phyloP scores from a whole-genome alignment of 2,888 invertebrate species.

The Hemaris fuciformis region DNA sequence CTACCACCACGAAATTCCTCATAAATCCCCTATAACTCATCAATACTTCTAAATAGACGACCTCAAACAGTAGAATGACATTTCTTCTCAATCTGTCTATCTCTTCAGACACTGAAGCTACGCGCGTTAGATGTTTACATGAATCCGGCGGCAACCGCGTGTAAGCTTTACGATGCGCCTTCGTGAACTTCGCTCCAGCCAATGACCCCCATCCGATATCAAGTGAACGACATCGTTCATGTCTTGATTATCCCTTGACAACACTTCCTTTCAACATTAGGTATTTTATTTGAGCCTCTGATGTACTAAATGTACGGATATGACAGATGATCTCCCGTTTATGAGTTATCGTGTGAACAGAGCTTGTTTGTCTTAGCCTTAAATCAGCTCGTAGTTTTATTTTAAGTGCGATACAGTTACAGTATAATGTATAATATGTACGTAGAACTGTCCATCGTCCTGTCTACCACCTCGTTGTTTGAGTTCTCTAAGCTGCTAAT shows the following conservation, averaged over 20 bases:
- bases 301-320: conserved; percentile 10
- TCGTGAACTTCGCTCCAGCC: conserved; percentile 61
- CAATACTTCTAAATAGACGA: not conserved
- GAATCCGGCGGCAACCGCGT: conserved; percentile 33
- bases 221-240: conserved; percentile 73
- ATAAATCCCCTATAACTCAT: no score
- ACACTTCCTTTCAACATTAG: conserved; percentile 60
- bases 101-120: not conserved
- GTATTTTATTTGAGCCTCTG: conserved; percentile 31
- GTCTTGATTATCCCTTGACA: conserved; percentile 68
- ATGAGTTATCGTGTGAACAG: conserved; percentile 3
- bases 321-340: conserved; percentile 5
- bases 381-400: not conserved
- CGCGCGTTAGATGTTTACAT: conserved; percentile 25
- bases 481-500: no score
- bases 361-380: not conserved
- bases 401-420: not conserved
- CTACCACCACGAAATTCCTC: no score
- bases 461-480: no score
- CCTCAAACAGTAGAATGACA: not conserved
- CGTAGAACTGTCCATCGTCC: no score
- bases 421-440: not conserved
- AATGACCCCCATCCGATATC: conserved; percentile 62
- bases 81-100: not conserved
- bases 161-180: conserved; percentile 40